Evolutionary conservation across 2,113 vertebrate species (phyloP), one percentile per base, ranked within the genome.

Genomic region (Ammodytes dubius): DNA sequence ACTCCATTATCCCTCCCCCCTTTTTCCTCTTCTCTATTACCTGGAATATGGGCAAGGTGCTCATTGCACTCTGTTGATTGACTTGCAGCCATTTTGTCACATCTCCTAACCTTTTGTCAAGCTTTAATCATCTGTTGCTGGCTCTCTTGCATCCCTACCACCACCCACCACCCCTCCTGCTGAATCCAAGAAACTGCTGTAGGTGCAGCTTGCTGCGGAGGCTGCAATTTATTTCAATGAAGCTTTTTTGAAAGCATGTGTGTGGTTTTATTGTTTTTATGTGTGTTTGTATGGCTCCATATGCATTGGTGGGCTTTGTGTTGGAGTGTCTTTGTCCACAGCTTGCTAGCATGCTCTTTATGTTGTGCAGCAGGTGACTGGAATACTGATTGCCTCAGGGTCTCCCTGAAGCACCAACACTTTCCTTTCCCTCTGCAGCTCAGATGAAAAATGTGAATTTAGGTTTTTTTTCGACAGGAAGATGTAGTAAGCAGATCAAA

Each of bases 41-140:
- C 91, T 92, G 87, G 84, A 86, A 75, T 87, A 87, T 69, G 54
- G 79, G 74, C 61, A 66, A 66, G 88, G 75, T 85, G 86, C 90
- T 87, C 85, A 91, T 94, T 93, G 86, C 84, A 3, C 65, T 46
- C 77, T 88, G 94, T 81, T 94, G 95, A 94, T 91, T 92, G 94
- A 95, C 91, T 91, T 53, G 88, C 82, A 74, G 89, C 88, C 89
- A 35, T 69, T 82, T 85, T 91, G 91, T 93, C 91, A 91, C 81
- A 70, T 91, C 90, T 90, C 77, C 87, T 81, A 75, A 87, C 88
- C 89, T 88, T 94, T 89, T 90, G 88, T 83, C 58, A 37, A 19
- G 64, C 91, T 93, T 91, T 90, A 93, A 92, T 93, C 90, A 90
- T 93, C 83, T 86, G 74, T 87, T 86, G 77, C 87, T 81, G 70